Evolutionary conservation across 1,140 invertebrate genomes (phyloP), one percentile per base, ranked within the genome.

Genomic region (Drosophila pseudoananassae): DNA sequence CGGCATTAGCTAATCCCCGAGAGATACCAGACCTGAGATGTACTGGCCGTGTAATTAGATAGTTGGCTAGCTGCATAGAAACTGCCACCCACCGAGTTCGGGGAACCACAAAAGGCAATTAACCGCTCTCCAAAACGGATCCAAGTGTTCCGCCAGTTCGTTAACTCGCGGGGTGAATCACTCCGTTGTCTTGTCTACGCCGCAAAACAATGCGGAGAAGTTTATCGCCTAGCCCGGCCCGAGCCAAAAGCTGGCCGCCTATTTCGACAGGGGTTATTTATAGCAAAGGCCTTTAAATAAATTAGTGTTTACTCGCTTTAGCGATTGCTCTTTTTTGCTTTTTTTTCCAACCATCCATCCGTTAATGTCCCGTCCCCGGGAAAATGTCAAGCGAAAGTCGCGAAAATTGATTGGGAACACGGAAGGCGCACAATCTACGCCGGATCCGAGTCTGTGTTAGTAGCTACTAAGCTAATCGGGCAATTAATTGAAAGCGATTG

Each of bases 271-370:
- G 20, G 43, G 14, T 69, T 70, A 70, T 70, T 70, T 70, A 56
- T 70, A 70, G 65, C 40, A n/a, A 40, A 69, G 55, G 64, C 31
- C 66, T 70, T 56, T 69, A 70, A 70, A 69, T 70, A 70, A 69
- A 56, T 55, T 47, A 49, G 43, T 56, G 52, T 69, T 69, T 69
- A 69, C 65, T 65, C 51, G 50, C 40, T 10, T 36, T 27, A n/a
- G n/a, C n/a, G n/a, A 40, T 54, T 40, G 47, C 47, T n/a, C 47
- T 36, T 43, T 43, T 43, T 43, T 27, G 25, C 25, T 6, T 27
- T 27, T 27, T 27, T 27, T 27, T 27, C 25, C 25, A 27, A 27
- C 54, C 12, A 27, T 15, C 23, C 31, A 65, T 10, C 59, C 36
- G 58, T 46, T 46, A 54, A 47, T 66, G 36, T 55, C 49, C 23